Percentiles rank a stretch among this genome's conserved stretches.
Conservation (phyloP, 2,113 vertebrate genomes). For the Thalassoma bifasciatum region DNA sequence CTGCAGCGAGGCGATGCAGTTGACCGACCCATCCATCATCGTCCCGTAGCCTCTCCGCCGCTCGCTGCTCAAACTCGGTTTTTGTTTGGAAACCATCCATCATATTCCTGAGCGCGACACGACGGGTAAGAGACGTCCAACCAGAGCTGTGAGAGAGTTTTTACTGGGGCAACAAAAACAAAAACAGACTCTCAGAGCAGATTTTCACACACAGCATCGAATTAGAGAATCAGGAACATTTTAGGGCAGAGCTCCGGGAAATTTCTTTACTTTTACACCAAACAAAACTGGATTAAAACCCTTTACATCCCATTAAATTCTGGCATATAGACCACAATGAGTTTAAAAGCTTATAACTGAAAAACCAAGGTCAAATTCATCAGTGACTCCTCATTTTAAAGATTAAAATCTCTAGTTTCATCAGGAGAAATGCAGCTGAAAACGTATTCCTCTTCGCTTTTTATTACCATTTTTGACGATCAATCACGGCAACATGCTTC, state of each 20-base stretch:
- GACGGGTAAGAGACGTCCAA: constrained; percentile 10
- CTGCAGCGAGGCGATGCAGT: constrained; percentile 38
- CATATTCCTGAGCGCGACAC: constrained; percentile 58
- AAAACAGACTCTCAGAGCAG: not conserved
- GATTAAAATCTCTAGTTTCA: no score
- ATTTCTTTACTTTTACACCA: no score
- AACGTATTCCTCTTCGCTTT: no score
- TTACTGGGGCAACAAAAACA: constrained; percentile 13
- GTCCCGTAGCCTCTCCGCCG: constrained; percentile 44
- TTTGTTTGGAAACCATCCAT: constrained; percentile 79
- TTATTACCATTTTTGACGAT: no score
- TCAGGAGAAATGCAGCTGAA: no score
- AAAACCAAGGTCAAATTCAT: no score
- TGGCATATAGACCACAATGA: no score
- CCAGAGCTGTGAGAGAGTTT: not conserved
- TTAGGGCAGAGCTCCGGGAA: no score
- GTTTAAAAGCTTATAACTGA: no score
- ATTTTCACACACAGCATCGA: constrained; percentile 28
- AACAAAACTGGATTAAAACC: not conserved
- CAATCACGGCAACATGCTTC: no score
- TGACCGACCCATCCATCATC: constrained; percentile 69
- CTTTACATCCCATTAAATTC: no score
- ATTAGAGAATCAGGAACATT: not conserved
- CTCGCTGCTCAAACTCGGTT: constrained; percentile 69
- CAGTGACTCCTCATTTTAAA: no score